phyloP scores from a whole-genome alignment of 1,140 invertebrate species.

The Augochlora pura region DNA sequence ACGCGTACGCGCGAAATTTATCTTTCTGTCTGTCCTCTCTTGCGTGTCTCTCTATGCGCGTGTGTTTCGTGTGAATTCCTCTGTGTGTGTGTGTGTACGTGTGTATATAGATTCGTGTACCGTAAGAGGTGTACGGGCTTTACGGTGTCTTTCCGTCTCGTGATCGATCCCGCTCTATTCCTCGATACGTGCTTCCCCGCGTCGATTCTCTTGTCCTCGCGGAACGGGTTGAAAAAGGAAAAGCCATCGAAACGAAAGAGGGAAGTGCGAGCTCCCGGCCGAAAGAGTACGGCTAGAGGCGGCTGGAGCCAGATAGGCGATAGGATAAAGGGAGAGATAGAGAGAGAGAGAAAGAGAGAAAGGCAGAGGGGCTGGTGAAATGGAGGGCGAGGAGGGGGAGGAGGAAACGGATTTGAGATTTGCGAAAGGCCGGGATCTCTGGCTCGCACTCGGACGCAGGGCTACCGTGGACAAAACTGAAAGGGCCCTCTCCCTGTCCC shows the following conservation, averaged over 20 bases:
- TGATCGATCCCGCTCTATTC: conserved; percentile 52
- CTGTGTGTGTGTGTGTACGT: background rate
- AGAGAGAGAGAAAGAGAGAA: background rate
- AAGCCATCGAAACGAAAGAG: conserved; percentile 48
- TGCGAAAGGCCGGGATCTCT: conserved; percentile 10
- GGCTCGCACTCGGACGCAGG: conserved; percentile 31
- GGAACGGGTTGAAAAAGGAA: conserved; percentile 48
- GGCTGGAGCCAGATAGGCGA: background rate
- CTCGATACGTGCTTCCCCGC: conserved; percentile 26
- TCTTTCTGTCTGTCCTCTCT: background rate
- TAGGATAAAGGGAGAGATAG: background rate
- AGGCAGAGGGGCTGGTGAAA: too few species aligned
- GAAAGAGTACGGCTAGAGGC: background rate
- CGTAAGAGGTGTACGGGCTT: conserved; percentile 12
- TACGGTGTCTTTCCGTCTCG: conserved; percentile 28
- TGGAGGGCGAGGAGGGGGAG: too few species aligned
- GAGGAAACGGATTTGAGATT: too few species aligned
- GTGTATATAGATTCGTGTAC: background rate
- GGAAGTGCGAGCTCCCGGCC: conserved; percentile 31
- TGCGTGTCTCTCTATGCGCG: background rate
- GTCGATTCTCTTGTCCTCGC: conserved; percentile 27
- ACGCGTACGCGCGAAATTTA: conserved; percentile 7
- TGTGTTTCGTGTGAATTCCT: too few species aligned
- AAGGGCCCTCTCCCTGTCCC: conserved; percentile 26
- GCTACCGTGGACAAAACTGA: conserved; percentile 39